Base-by-base conservation (phyloP, 1,140 invertebrate species). In the Kradibia gibbosae region DNA sequence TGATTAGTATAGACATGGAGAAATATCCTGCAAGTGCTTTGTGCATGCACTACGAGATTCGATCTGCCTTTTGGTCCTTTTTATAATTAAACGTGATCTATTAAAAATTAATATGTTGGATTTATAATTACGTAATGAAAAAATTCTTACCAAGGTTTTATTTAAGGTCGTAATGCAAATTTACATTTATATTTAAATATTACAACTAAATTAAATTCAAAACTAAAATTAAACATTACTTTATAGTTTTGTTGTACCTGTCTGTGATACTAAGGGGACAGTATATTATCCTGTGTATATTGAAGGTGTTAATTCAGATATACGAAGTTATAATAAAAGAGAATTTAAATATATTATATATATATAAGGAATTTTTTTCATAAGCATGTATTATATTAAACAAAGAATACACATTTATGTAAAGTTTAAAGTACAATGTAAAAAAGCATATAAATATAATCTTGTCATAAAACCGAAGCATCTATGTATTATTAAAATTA, bases 251-350 rank as follows among this genome's bases (percentile, higher is more conserved):
- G 86, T 89, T 89, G 88, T 86, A 86, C 87, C 88, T 89, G 87
- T 88, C 88, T 89, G 88, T 89, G 88, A 89, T 89, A 89, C 88
- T 85, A 87, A 87, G 88, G 88, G 88, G 87, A 89, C 88, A 89
- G 88, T 88, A 88, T 83, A 85, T 84, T 84, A 88, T 82, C 85
- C 87, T 89, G 84, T 88, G 88, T 84, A 87, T 88, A 78, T 70
- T 78, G 78, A 82, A 78, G 81, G 77, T 82, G 62, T 78, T 82
- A 80, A 82, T 25, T 53, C 57, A 17, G 39, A 73, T 70, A 71
- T 25, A 53, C 34, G 55, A n/a, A 45, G 28, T 60, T 72, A 36
- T 25, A 0, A 80, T 31, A 60, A 60, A 31, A 60, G n/a, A 25
- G 42, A 71, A 55, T 72, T 50, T 31, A 8, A 53, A 8, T 53